Evolutionary conservation across 2,888 invertebrate species (phyloP).

Genomic region (Sinotaia quadrata): DNA sequence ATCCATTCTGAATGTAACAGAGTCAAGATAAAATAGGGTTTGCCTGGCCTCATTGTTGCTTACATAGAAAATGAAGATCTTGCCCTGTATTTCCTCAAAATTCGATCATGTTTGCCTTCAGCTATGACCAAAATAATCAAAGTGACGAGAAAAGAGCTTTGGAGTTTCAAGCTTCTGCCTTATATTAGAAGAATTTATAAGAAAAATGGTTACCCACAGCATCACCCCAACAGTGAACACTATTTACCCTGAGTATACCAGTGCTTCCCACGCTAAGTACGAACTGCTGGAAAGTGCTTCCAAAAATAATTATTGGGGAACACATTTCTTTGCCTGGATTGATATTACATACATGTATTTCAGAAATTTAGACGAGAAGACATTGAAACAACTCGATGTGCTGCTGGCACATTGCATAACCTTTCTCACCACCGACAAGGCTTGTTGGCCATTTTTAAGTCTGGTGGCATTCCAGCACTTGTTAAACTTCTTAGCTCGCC

Average conservation of each 20-base stretch:
- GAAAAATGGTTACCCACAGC: slow-evolving; percentile 39
- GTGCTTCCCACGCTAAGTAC: slow-evolving; percentile 45
- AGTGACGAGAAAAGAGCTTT: slow-evolving; percentile 34
- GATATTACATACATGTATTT: slow-evolving; percentile 43
- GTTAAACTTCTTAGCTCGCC: slow-evolving; percentile 96
- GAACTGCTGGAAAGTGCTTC: slow-evolving; percentile 36
- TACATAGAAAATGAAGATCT: slow-evolving; percentile 40
- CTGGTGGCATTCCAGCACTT: slow-evolving; percentile 97
- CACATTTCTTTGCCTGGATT: slow-evolving; percentile 44
- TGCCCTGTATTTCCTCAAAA: slow-evolving; percentile 34
- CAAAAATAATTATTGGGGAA: slow-evolving; percentile 34
- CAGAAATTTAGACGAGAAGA: slow-evolving; percentile 78
- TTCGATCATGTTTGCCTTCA: slow-evolving; percentile 38
- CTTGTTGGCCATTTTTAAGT: slow-evolving; percentile 96
- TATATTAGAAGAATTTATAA: slow-evolving; percentile 33
- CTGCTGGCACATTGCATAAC: slow-evolving; percentile 97
- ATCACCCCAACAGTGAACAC: slow-evolving; percentile 44
- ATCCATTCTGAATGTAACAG: too few species aligned
- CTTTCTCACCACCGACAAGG: slow-evolving; percentile 98
- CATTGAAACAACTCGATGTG: slow-evolving; percentile 95
- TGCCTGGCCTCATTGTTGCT: slow-evolving; percentile 40
- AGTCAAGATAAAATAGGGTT: too few species aligned
- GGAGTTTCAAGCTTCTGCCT: slow-evolving; percentile 37
- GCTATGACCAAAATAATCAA: slow-evolving; percentile 38
- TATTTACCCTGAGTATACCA: slow-evolving; percentile 38